Percentiles rank a stretch among this genome's conserved stretches.
Conservation (phyloP, 2,113 vertebrate species). For the Peromyscus californicus region DNA sequence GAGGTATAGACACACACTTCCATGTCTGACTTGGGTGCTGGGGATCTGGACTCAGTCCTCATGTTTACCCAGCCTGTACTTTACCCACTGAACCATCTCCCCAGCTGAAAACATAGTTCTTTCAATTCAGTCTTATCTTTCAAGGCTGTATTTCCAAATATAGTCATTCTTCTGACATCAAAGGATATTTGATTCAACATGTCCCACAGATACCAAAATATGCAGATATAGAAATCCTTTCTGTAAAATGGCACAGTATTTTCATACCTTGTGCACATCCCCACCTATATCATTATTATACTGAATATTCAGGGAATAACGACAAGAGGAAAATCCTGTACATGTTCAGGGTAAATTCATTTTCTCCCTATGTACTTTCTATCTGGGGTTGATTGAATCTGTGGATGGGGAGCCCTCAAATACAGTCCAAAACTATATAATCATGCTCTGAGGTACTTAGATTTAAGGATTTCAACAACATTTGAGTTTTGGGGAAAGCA, state of each 20-base stretch:
- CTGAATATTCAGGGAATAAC: neutral
- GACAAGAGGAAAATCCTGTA: neutral
- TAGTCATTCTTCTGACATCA: neutral
- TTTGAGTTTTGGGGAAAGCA: neutral
- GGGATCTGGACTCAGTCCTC: neutral
- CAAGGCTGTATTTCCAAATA: neutral
- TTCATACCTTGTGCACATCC: neutral
- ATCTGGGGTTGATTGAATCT: neutral
- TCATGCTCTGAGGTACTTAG: neutral
- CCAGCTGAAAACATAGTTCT: neutral
- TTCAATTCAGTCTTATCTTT: constrained; percentile 6
- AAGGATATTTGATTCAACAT: neutral
- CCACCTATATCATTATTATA: neutral
- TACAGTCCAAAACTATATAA: neutral
- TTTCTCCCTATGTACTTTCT: neutral
- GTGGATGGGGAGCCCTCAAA: neutral
- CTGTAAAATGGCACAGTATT: neutral
- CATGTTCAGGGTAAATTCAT: neutral
- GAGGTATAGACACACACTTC: too few relatives aligned
- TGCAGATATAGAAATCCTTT: too few relatives aligned
- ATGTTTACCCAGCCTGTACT: neutral
- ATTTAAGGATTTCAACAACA: neutral
- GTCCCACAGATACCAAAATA: neutral
- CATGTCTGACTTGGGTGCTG: neutral
- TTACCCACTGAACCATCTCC: neutral